Conservation (phyloP, 1,140 invertebrate species). For the Mylabris phalerata region DNA sequence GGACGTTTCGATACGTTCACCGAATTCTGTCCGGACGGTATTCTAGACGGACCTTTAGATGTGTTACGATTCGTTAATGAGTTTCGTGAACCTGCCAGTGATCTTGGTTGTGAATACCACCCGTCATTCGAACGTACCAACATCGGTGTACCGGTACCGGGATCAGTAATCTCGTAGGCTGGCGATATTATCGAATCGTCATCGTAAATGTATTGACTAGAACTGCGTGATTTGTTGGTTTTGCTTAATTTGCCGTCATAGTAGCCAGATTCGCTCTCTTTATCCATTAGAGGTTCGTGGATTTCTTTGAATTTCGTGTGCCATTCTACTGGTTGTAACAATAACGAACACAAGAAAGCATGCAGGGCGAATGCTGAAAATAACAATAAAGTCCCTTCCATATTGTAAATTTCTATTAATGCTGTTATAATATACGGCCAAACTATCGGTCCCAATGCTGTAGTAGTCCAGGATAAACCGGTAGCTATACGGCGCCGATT, state of each 20-base stretch:
- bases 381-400: constrained; percentile 42
- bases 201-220: constrained; percentile 61
- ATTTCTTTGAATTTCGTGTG: constrained; percentile 46
- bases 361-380: constrained; percentile 42
- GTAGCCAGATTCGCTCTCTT: constrained; percentile 39
- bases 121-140: constrained; percentile 59
- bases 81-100: constrained; percentile 42
- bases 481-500: constrained; percentile 42
- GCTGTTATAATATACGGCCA: constrained; percentile 43
- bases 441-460: constrained; percentile 44
- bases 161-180: constrained; percentile 58
- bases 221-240: constrained; percentile 14
- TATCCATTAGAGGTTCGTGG: constrained; percentile 19
- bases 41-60: constrained; percentile 7
- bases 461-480: constrained; percentile 43
- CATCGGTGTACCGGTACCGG: constrained; percentile 57
- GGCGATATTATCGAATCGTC: constrained; percentile 53
- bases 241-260: constrained; percentile 37
- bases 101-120: constrained; percentile 48
- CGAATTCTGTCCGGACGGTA: constrained; percentile 20
- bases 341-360: constrained; percentile 40
- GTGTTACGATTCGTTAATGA: constrained; percentile 40
- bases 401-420: constrained; percentile 38
- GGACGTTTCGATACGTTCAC: constrained; percentile 25
- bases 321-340: constrained; percentile 47